Percentiles rank a stretch among this genome's conserved stretches.
phyloP scores from a whole-genome alignment of 2,797 vertebrate species.

The Lepilemur ruficaudatus region DNA sequence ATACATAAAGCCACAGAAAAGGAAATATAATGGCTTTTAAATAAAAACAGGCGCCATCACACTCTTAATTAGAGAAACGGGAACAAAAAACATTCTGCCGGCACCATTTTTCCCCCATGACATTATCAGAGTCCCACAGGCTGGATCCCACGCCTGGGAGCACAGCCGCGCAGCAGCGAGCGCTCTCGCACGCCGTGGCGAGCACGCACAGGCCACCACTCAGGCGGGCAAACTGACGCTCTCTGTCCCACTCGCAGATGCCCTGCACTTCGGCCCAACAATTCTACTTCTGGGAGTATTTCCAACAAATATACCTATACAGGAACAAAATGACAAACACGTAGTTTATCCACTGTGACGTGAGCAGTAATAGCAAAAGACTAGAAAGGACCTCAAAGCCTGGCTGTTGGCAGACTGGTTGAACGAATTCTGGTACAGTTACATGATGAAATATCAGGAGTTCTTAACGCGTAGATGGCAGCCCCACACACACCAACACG shows the following conservation, averaged over 20 bases:
- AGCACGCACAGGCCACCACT: fast-evolving
- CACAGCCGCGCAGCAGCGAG: fast-evolving
- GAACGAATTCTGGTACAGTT: background rate
- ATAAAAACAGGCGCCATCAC: background rate
- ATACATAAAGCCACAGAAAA: constrained; percentile 39
- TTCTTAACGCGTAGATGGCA: background rate
- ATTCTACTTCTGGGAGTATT: background rate
- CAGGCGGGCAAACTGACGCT: fast-evolving
- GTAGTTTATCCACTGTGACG: background rate
- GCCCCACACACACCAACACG: fast-evolving
- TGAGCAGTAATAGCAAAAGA: background rate
- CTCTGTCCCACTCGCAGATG: background rate
- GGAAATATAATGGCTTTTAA: constrained; percentile 34
- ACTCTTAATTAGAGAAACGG: background rate
- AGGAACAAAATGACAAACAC: background rate
- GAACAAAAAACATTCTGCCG: background rate
- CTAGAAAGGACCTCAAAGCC: background rate
- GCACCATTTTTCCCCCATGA: background rate
- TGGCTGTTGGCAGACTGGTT: background rate
- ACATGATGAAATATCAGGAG: background rate
- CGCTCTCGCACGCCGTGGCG: fast-evolving
- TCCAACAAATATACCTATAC: background rate
- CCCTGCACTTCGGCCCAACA: background rate
- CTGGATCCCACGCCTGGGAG: fast-evolving
- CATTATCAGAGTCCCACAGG: background rate